phyloP scores from a whole-genome alignment of 2,888 invertebrate species.

The Drosophila phalerata region DNA sequence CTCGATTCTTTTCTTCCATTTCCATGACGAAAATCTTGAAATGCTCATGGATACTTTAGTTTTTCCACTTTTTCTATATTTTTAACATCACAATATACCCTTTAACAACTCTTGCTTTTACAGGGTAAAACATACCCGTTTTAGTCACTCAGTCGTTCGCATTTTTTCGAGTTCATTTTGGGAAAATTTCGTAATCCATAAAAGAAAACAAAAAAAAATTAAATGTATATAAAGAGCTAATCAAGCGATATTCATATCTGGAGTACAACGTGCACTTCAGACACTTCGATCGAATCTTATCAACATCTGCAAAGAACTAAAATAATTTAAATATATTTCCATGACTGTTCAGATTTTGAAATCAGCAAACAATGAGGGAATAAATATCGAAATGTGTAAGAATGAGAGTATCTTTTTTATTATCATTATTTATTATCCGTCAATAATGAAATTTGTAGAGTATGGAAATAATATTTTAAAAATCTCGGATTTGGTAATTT shows the following conservation, averaged over 20 bases:
- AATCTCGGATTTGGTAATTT: no score
- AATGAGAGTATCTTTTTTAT: background rate
- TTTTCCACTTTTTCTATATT: background rate
- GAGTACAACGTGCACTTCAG: slow-evolving; percentile 4
- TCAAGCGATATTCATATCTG: slow-evolving; percentile 52
- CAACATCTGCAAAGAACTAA: slow-evolving; percentile 18
- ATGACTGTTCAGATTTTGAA: background rate
- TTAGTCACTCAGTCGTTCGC: slow-evolving; percentile 30
- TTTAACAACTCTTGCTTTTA: background rate
- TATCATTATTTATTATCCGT: background rate
- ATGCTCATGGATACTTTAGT: background rate
- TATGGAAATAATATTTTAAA: background rate
- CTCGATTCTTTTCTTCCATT: no score
- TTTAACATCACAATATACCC: background rate
- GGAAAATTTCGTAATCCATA: slow-evolving; percentile 50
- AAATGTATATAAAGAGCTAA: slow-evolving; percentile 57
- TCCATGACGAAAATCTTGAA: no score
- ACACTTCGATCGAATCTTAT: slow-evolving; percentile 30
- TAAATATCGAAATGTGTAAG: background rate
- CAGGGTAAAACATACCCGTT: slow-evolving; percentile 21
- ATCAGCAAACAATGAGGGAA: background rate
- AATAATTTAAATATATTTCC: slow-evolving; percentile 16
- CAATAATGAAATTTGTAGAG: background rate
- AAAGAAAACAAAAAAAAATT: slow-evolving; percentile 3
- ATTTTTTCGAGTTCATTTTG: slow-evolving; percentile 41